Evolutionary conservation across 2,113 vertebrate genomes (phyloP).

Genomic region (Sprattus sprattus): DNA sequence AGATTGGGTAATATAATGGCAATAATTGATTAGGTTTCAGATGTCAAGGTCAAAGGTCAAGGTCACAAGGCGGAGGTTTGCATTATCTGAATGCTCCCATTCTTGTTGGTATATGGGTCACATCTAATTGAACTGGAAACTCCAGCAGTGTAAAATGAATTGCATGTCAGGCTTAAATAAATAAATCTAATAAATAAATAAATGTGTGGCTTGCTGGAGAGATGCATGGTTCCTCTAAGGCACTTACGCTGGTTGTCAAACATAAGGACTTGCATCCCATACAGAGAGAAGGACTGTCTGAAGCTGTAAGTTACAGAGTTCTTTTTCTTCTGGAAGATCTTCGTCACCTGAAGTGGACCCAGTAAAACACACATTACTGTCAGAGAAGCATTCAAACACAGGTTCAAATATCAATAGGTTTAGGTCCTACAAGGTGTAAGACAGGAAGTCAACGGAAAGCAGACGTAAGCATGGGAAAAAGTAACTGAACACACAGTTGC

Average conservation of each 20-base stretch:
- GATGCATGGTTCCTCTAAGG: background rate
- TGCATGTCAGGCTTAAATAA: background rate
- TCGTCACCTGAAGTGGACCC: slow-evolving; percentile 81
- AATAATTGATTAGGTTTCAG: too few species aligned
- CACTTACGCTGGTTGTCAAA: slow-evolving; percentile 97
- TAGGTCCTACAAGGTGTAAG: background rate
- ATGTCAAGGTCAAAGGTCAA: too few species aligned
- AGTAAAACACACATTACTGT: background rate
- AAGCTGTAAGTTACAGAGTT: slow-evolving; percentile 98
- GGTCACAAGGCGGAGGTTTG: too few species aligned
- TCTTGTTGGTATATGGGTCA: background rate
- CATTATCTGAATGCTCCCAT: too few species aligned
- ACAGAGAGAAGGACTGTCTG: slow-evolving; percentile 94
- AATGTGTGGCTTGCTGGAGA: background rate
- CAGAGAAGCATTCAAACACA: background rate
- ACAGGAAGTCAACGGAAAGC: background rate
- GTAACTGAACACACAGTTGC: background rate
- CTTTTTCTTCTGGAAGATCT: slow-evolving; percentile 99
- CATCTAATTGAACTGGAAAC: background rate
- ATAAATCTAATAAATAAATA: too few species aligned
- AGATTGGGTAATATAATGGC: too few species aligned
- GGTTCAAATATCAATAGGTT: background rate
- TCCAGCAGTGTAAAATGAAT: background rate
- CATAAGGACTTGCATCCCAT: slow-evolving; percentile 95
- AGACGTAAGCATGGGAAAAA: background rate